These are phyloP conservation scores for Callocephalon fimbriatum DNA, from an alignment of 2,113 vertebrate genomes.

Conservation along the genomic window DNA sequence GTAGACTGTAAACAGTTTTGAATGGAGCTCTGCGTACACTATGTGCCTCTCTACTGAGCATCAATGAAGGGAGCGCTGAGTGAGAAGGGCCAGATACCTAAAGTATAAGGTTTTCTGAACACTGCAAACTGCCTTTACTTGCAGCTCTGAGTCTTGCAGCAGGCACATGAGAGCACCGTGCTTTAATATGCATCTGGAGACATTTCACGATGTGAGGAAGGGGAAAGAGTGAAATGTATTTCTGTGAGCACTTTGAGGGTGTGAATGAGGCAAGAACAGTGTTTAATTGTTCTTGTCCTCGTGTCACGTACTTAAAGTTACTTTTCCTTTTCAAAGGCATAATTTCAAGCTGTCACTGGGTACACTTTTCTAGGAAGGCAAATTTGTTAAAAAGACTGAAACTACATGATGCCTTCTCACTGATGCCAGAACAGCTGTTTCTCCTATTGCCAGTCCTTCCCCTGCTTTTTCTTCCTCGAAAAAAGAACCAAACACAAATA, in stretches of 20 bases:
- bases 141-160: not conserved
- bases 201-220: not conserved
- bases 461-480: not conserved
- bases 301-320: not conserved
- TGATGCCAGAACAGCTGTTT: not conserved
- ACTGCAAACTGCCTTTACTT: not conserved
- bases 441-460: not conserved
- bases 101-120: not conserved
- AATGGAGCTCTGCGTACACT: not conserved
- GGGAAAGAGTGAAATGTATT: not conserved
- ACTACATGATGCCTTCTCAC: not conserved
- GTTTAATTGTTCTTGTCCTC: conserved; percentile 24
- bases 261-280: not conserved
- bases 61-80: not conserved
- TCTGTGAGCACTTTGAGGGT: not conserved
- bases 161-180: not conserved
- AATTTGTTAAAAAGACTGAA: not conserved
- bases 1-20: not conserved
- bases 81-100: not conserved
- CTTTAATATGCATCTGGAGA: not conserved
- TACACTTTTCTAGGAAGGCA: not conserved
- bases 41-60: not conserved
- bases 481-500: not conserved
- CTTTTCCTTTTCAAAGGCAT: not conserved
- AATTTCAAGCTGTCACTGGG: not conserved